Base-by-base conservation (phyloP, 2,888 invertebrate species). In the Actias luna region DNA sequence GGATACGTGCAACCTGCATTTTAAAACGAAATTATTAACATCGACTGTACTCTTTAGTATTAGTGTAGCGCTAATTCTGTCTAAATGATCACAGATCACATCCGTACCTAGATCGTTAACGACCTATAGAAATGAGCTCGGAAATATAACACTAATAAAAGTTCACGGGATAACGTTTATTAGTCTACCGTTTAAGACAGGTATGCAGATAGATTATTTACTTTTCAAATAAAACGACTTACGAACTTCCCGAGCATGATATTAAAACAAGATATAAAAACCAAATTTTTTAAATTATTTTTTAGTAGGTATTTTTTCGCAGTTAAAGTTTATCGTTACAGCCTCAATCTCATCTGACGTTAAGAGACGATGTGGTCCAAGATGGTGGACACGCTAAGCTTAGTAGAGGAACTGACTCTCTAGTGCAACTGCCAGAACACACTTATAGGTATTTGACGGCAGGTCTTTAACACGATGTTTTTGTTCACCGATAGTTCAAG, bases 1-100 rank as follows among this genome's bases (percentile, higher is more conserved):
- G 33, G 5, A 33, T 7, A 33, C 22, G 12, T 25, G 12, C 22
- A n/a, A n/a, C n/a, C 7, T 22, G 46, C 12, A 25, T 50, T 50
- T 50, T 25, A 22, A 25, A 50, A 50, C 14, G 22, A 22, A 46
- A 22, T 46, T 46, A 46, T 46, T 46, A 46, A 18, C 14, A 25
- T 4, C 25, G 46, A 18, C 42, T 42, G 42, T 42, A 42, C n/a
- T 42, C 8, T n/a, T 4, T 46, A 46, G 46, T 22, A 46, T 46
- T 46, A 46, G 46, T 46, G 46, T 50, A 50, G 46, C 46, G 46
- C 46, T 50, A 50, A 50, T 50, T 50, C 46, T 50, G 46, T 25
- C 46, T 50, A 50, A 22, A 50, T 50, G 46, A 50, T 50, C 46
- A 7, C 46, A 50, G 46, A 50, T 50, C 46, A 50, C 46, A 50